Evolutionary conservation across 2,888 invertebrate species (phyloP), one percentile per base, ranked within the genome.

Genomic region (Malacosoma neustria): DNA sequence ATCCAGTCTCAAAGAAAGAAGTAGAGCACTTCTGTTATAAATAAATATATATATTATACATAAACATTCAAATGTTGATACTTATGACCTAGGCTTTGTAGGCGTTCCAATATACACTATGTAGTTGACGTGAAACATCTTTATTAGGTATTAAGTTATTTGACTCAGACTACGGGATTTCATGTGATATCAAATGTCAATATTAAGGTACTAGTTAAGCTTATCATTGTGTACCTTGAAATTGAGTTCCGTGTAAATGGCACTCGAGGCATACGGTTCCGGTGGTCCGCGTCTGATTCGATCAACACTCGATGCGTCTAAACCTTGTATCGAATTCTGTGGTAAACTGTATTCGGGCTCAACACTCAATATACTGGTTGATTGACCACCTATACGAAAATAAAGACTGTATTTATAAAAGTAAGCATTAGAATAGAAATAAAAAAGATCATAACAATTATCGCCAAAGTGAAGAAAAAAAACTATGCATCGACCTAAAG

Each of bases 241-340:
- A 67, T 84, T 85, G 69, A 85, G 84, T 72, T 85, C 84, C 50
- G 84, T 84, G 77, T 84, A 85, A 73, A 85, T 84, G 61, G 85
- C 85, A 54, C 69, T 85, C 39, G 85, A 84, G 29, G 84, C 85
- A 58, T 85, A 85, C 36, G 85, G 82, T 58, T 85, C 85, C 43
- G 82, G 84, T 46, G 84, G 84, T 42, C 70, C 71, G 38, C 84
- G 71, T 35, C 80, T 67, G 46, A 84, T 61, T 61, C 84, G 65
- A 48, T 85, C 84, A 31, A 77, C 80, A 51, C 84, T 85, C 36
- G 75, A 71, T 11, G 61, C 67, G 46, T 84, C 84, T 61, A 85
- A 64, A 43, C 81, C 79, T 51, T 81, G 84, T 49, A 85, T 75
- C 13, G 84, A 85, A 54, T 85, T 85, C 57, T 85, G 84, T 29